A percentile compares a stretch with the other conserved stretches of the same genome.
Evolutionary conservation across 1,140 invertebrate genomes (phyloP).

Genomic region (Papilio polytes): DNA sequence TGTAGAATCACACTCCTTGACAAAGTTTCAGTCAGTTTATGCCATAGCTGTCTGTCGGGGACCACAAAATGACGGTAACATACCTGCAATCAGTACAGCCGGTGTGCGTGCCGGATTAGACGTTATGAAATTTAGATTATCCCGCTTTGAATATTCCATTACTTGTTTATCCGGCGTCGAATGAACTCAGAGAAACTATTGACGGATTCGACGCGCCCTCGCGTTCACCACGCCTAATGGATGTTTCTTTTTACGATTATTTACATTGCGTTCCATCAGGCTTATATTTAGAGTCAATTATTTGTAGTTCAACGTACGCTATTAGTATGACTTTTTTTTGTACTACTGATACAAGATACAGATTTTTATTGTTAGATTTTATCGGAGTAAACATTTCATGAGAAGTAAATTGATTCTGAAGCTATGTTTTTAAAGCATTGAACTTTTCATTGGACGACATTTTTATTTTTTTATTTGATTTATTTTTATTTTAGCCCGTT

Average conservation of each 20-base stretch:
- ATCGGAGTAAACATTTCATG: background rate
- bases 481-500: background rate
- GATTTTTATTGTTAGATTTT: background rate
- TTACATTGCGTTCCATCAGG: constrained; percentile 16
- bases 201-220: constrained; percentile 14
- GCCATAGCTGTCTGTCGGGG: background rate
- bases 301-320: constrained; percentile 27
- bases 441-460: background rate
- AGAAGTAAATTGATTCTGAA: background rate
- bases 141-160: constrained; percentile 36
- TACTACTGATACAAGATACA: background rate
- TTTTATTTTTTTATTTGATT: background rate
- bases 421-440: background rate
- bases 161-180: constrained; percentile 14
- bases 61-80: background rate
- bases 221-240: background rate
- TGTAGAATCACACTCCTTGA: no score
- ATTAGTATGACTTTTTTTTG: background rate
- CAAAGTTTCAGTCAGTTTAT: no score
- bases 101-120: constrained; percentile 44
- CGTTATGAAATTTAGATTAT: constrained; percentile 52
- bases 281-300: constrained; percentile 25
- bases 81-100: constrained; percentile 45
- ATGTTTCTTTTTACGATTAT: constrained; percentile 28
- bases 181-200: constrained; percentile 25